A percentile compares a stretch with the other conserved stretches of the same genome.
These are phyloP conservation scores for Acrobasis suavella DNA, from an alignment of 2,888 invertebrate genomes.

Conservation along the genomic window DNA sequence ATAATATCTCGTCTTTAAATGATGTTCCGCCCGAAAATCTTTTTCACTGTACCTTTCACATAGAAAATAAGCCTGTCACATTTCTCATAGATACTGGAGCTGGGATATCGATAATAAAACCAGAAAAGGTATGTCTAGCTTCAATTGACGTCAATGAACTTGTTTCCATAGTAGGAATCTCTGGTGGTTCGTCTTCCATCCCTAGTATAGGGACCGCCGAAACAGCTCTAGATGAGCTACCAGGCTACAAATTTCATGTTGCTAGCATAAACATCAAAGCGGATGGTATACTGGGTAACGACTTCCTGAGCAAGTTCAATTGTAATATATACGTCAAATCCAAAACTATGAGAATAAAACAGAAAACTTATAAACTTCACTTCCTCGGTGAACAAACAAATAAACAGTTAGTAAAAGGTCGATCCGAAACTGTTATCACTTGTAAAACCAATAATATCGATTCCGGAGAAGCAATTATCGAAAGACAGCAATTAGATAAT, in stretches of 20 bases:
- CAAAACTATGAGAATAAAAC: slow-evolving; percentile 14
- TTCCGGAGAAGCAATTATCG: too few relatives aligned
- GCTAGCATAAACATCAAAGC: slow-evolving; percentile 27
- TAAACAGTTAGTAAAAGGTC: not conserved
- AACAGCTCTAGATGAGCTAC: slow-evolving; percentile 24
- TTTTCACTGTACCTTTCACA: slow-evolving; percentile 36
- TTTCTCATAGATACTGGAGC: slow-evolving; percentile 38
- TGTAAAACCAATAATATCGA: slow-evolving; percentile 5
- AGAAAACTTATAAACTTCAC: not conserved
- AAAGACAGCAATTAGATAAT: too few relatives aligned
- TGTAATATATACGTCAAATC: slow-evolving; percentile 9
- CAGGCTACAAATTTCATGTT: slow-evolving; percentile 22
- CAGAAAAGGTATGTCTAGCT: slow-evolving; percentile 30
- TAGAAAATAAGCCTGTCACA: slow-evolving; percentile 34
- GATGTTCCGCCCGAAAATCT: slow-evolving; percentile 38
- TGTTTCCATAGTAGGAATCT: slow-evolving; percentile 40
- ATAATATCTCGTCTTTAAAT: slow-evolving; percentile 37
- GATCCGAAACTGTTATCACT: slow-evolving; percentile 14
- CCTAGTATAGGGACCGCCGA: slow-evolving; percentile 30
- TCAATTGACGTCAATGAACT: slow-evolving; percentile 30
- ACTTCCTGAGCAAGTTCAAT: slow-evolving; percentile 28
- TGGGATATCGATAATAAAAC: slow-evolving; percentile 34
- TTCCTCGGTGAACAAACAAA: not conserved
- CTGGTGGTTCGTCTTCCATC: slow-evolving; percentile 31
- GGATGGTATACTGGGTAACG: slow-evolving; percentile 29